Evolutionary conservation across 1,140 invertebrate species (phyloP).

Genomic region (Cydia fagiglandana): DNA sequence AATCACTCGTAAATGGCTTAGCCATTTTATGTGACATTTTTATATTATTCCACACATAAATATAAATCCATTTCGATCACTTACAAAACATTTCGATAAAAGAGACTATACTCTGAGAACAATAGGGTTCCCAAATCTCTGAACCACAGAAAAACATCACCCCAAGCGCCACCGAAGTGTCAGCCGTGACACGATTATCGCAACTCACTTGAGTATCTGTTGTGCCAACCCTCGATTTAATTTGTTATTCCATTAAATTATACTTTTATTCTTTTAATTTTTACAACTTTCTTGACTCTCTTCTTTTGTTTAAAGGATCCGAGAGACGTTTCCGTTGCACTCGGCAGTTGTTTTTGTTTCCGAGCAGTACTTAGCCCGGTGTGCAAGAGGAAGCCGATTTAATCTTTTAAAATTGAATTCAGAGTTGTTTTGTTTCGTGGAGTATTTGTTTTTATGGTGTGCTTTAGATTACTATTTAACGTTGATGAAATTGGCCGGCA

Average conservation of each 20-base stretch:
- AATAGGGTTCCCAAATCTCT: slow-evolving; percentile 9
- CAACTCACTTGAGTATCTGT: slow-evolving; percentile 17
- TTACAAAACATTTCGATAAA: background rate
- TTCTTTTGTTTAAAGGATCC: slow-evolving; percentile 28
- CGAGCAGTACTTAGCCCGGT: slow-evolving; percentile 24
- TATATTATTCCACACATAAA: background rate
- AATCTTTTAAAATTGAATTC: slow-evolving; percentile 32
- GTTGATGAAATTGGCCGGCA: too few species aligned
- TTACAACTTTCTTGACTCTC: slow-evolving; percentile 32
- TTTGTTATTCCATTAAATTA: slow-evolving; percentile 26
- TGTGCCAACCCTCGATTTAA: slow-evolving; percentile 24
- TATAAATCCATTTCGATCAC: background rate
- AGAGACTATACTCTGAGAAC: slow-evolving; percentile 2
- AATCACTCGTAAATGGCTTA: background rate
- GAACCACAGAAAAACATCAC: slow-evolving; percentile 21
- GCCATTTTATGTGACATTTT: background rate
- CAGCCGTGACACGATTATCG: slow-evolving; percentile 30
- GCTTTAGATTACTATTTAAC: background rate
- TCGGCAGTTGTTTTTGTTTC: slow-evolving; percentile 28
- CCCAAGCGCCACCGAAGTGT: slow-evolving; percentile 25
- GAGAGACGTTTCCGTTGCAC: slow-evolving; percentile 41
- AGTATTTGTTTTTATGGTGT: background rate
- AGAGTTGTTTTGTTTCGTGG: slow-evolving; percentile 14
- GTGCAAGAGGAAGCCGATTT: slow-evolving; percentile 29
- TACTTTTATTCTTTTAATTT: slow-evolving; percentile 32